Base-by-base conservation (phyloP, 2,888 invertebrate species). In the Amphipyra berbera region DNA sequence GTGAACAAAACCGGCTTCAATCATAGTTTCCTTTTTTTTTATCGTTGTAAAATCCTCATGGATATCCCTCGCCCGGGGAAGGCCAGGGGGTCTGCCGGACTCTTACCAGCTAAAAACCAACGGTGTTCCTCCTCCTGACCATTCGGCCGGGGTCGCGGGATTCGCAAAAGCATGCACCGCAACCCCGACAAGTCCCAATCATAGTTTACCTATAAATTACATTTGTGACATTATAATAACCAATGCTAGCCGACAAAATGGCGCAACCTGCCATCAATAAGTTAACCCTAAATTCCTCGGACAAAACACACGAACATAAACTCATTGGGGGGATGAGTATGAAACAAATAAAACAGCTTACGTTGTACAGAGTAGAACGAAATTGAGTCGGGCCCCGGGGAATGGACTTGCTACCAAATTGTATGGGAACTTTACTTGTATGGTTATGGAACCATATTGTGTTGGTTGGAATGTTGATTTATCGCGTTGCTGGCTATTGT, bases 321-420 rank as follows among this genome's bases (percentile, higher is more conserved):
- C 53, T 60, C 72, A 60, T 71, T 45, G 35, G 48, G 54, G 53
- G 57, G 62, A 69, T 66, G 58, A 71, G 41, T 49, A 37, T 62
- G 44, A 49, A 63, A 65, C 73, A 73, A 71, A 79, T 79, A 71
- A 80, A 82, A 79, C 64, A 71, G 68, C 63, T 69, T 55, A 67
- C 56, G 52, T 49, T 50, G 44, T 55, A 49, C 63, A 56, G 53
- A 61, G 55, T 64, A 47, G 38, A 53, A 68, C 53, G 48, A 76
- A 81, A 81, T 81, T 76, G 68, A 73, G 63, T 72, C 57, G 45
- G 30, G 33, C 81, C 62, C 76, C 10, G 21, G 75, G 73, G 78
- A 71, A 58, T 35, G 8, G 12, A 59, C 7, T 64, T 21, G 54
- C 35, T 49, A 15, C 44, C 40, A 50, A 71, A 57, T 49, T 71